Evolutionary conservation across 2,797 vertebrate genomes (phyloP).

Genomic region (Anisognathus igniventris): DNA sequence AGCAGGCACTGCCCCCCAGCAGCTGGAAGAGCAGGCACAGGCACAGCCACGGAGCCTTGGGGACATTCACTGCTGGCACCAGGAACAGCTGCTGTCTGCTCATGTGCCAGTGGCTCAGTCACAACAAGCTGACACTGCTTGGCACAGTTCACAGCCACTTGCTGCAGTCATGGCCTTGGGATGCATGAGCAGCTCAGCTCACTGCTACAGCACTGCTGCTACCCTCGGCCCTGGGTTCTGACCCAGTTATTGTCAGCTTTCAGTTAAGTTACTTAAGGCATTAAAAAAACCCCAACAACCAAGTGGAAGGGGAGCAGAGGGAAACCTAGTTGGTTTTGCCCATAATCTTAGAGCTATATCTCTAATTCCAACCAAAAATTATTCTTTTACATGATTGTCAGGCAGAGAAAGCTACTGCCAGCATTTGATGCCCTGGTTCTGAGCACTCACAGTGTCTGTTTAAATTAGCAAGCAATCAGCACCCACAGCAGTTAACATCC

Average conservation of each 20-base stretch:
- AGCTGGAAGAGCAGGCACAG: not conserved
- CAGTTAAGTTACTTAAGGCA: not conserved
- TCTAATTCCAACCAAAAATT: not conserved
- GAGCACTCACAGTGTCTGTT: not conserved
- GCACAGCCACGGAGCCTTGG: not conserved
- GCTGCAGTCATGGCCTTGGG: not conserved
- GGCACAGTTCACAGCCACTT: not conserved
- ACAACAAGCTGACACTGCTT: not conserved
- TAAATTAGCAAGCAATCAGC: conserved; percentile 2
- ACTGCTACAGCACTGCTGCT: not conserved
- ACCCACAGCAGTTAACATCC: not conserved
- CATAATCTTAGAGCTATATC: not conserved
- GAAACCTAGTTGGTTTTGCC: not conserved
- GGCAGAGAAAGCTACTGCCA: not conserved
- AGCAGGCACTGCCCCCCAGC: not conserved
- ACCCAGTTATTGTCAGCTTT: not conserved
- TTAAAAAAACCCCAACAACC: not conserved
- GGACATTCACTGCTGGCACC: not conserved
- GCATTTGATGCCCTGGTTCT: not conserved
- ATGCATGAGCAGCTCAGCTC: not conserved
- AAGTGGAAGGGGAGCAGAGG: not conserved
- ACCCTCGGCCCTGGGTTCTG: not conserved
- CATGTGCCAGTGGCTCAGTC: not conserved
- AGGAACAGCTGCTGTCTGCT: not conserved
- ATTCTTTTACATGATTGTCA: not conserved